These are phyloP conservation scores for Harpagifer antarcticus DNA, from an alignment of 2,797 vertebrate species.

Conservation along the genomic window DNA sequence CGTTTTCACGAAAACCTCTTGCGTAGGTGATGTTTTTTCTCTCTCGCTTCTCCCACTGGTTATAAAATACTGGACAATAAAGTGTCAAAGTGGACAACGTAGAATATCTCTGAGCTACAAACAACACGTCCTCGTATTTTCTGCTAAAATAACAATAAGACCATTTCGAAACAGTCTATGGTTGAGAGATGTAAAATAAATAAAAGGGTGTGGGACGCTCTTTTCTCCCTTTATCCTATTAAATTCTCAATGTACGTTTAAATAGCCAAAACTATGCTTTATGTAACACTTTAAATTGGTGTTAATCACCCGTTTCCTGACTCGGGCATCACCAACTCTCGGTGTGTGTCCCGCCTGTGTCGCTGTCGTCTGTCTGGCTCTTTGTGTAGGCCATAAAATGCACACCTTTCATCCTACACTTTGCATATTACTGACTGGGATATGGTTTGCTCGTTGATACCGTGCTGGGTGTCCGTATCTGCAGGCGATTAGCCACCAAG, in stretches of 20 bases:
- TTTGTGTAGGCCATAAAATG: background rate
- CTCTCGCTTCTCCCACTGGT: constrained; percentile 62
- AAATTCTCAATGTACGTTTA: background rate
- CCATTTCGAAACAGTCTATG: too few species aligned
- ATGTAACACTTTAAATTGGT: background rate
- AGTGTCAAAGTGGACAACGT: constrained; percentile 37
- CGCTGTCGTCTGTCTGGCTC: constrained; percentile 17
- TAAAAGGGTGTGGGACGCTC: fast-evolving
- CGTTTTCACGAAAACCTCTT: background rate
- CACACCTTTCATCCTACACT: background rate
- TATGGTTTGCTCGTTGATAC: fast-evolving
- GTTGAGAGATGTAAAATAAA: background rate
- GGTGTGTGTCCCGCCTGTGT: background rate
- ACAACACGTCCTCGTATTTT: fast-evolving
- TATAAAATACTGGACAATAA: constrained; percentile 80
- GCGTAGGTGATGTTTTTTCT: constrained; percentile 12
- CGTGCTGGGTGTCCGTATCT: too few species aligned
- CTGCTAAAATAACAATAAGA: background rate
- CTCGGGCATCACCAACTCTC: background rate
- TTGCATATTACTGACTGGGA: background rate
- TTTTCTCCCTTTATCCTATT: background rate
- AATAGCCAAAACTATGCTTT: background rate
- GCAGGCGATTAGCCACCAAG: background rate
- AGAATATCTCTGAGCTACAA: fast-evolving
- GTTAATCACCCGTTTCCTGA: background rate